Percentiles rank a stretch among this genome's conserved stretches.
phyloP scores from a whole-genome alignment of 1,140 invertebrate species.

The Drosophila carrolli region DNA sequence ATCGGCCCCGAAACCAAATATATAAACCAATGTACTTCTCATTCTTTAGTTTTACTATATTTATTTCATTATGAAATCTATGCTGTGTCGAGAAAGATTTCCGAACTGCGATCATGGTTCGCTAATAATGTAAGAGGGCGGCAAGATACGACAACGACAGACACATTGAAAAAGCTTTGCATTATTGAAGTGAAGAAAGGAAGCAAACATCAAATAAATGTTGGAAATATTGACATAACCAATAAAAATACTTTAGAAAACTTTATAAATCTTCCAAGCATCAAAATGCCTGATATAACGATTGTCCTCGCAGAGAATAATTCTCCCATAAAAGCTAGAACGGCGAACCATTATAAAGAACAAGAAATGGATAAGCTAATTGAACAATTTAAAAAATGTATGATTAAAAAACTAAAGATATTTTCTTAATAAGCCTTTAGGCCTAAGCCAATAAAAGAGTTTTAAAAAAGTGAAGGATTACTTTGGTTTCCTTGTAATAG shows the following conservation, averaged over 20 bases:
- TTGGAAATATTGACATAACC: not conserved
- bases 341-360: not conserved
- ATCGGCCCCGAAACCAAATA: too few relatives aligned
- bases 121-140: not conserved
- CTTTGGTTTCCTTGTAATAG: too few relatives aligned
- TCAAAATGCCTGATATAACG: conserved; percentile 1
- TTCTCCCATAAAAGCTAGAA: not conserved
- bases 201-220: not conserved
- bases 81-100: not conserved
- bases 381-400: not conserved
- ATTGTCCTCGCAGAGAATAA: not conserved
- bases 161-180: conserved; percentile 1
- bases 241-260: conserved; percentile 4
- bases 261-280: not conserved
- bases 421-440: too few relatives aligned
- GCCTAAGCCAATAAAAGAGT: not conserved
- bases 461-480: not conserved
- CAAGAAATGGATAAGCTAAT: not conserved
- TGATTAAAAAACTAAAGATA: not conserved
- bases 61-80: not conserved
- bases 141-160: not conserved
- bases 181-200: not conserved
- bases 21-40: too few relatives aligned
- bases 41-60: not conserved
- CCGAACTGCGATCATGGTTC: not conserved